Conservation (phyloP, 2,113 vertebrate species). For the Tangachromis dhanisi region DNA sequence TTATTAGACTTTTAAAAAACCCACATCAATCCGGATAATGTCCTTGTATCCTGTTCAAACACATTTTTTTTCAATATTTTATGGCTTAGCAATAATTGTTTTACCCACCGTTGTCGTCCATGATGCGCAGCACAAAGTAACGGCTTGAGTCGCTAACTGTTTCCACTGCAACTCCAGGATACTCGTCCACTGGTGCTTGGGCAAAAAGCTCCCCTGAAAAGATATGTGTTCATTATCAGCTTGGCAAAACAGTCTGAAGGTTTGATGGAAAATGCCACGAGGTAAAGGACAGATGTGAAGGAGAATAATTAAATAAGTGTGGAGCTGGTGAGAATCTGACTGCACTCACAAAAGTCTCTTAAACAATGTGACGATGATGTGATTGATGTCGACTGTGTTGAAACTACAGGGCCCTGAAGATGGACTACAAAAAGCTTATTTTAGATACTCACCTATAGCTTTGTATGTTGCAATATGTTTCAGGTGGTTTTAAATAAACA, state of each 20-base stretch:
- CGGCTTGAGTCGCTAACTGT: constrained; percentile 91
- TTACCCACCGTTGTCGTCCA: constrained; percentile 85
- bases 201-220: constrained; percentile 87
- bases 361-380: background rate
- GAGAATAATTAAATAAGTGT: background rate
- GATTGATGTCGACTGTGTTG: background rate
- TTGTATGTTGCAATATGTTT: background rate
- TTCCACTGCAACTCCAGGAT: constrained; percentile 86
- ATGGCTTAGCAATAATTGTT: background rate
- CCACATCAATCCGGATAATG: background rate
- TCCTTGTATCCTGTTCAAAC: background rate
- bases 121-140: constrained; percentile 91
- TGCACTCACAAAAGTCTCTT: background rate
- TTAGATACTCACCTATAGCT: background rate
- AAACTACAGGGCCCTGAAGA: background rate
- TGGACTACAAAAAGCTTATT: background rate
- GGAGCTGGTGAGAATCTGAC: background rate
- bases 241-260: background rate
- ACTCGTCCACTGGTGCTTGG: constrained; percentile 86
- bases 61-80: background rate
- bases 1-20: background rate
- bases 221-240: background rate
- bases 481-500: background rate
- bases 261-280: background rate
- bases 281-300: background rate